Conservation (phyloP, 2,797 vertebrate genomes). For the Spheniscus humboldti region DNA sequence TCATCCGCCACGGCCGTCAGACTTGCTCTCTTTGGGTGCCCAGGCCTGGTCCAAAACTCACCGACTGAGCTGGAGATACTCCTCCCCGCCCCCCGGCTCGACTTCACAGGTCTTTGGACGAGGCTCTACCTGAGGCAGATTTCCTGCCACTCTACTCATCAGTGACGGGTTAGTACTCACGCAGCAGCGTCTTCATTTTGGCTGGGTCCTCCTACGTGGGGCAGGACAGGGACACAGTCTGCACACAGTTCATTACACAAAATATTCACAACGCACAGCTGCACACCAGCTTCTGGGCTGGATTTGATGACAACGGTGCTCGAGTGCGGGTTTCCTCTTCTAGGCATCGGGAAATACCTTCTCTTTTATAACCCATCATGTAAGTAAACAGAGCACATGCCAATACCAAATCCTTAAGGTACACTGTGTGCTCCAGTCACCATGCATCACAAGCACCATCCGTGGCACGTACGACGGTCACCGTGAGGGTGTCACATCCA, state of each 20-base stretch:
- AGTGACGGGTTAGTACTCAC: neutral
- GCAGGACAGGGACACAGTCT: neutral
- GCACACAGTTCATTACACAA: neutral
- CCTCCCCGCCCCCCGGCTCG: accelerated
- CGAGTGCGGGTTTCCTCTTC: neutral
- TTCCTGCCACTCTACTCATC: neutral
- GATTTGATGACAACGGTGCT: neutral
- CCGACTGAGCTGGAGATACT: neutral
- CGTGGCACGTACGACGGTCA: accelerated
- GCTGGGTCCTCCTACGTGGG: neutral
- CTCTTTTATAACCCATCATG: neutral
- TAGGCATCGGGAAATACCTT: neutral
- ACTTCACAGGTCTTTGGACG: neutral
- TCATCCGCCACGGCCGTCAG: accelerated
- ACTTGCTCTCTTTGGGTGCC: neutral
- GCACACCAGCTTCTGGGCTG: neutral
- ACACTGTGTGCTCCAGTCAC: neutral
- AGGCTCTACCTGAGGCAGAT: neutral
- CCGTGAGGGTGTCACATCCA: accelerated
- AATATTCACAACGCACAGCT: neutral
- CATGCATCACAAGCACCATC: neutral
- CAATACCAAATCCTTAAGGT: neutral
- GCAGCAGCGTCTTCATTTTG: neutral
- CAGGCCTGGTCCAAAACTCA: neutral
- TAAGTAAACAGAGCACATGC: neutral